Evolutionary conservation across 2,888 invertebrate genomes (phyloP), one percentile per base, ranked within the genome.

Genomic region (Plagiodera versicolora): DNA sequence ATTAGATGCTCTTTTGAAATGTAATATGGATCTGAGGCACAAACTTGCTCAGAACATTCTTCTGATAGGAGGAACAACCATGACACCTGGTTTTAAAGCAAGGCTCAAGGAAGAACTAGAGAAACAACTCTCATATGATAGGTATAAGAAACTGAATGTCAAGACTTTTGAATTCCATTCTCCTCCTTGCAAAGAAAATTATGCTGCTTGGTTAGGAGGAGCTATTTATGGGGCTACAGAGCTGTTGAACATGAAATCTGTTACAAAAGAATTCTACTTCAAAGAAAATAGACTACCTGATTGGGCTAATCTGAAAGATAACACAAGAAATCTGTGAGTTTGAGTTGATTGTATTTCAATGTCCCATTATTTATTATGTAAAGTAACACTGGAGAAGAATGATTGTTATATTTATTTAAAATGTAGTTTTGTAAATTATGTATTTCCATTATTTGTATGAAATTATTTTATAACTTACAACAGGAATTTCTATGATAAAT

Each of bases 171-270:
- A 89, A 80, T 93, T 96, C 78, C 95, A 95, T 81, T 79, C 81
- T 2, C 83, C 91, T 35, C 92, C 94, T 14, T 87, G 90, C 30
- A 89, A 90, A 76, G 87, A 88, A 58, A 96, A 95, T 82, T 90
- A 89, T 74, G 86, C 87, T 10, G 89, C 91, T 39, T 98, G 97
- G 96, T 81, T 93, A 24, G 96, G 96, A 77, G 91, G 89, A 56
- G 87, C 92, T 8, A 86, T 93, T 67, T 89, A 91, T 76, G 91
- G 91, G 48, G 87, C 89, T 32, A 88, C 91, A 1, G 91, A 91
- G 73, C 84, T 90, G 61, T 81, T 92, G 30, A 83, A 85, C 32
- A 84, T 86, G 57, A 85, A 90, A 47, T 91, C 90, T 10, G 77
- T 93, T 46, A 84, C 88, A 0, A 87, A 90, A 67, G 95, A 96